Evolutionary conservation across 2,797 vertebrate species (phyloP), one percentile per base, ranked within the genome.

Genomic region (Bradypus variegatus): DNA sequence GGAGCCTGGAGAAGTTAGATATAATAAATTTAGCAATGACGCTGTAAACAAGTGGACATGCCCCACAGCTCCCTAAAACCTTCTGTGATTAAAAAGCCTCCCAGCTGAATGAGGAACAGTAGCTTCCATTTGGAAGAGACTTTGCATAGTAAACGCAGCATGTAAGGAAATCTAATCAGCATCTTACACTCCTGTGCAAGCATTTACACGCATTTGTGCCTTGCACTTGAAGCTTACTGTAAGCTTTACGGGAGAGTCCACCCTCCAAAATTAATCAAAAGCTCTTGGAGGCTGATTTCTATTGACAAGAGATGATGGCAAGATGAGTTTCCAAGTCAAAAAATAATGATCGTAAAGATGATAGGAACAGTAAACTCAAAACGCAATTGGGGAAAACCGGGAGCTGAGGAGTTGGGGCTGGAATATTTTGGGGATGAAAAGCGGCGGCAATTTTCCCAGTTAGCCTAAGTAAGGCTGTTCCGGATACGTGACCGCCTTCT

Each of bases 211-310:
- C 97, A 97, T 97, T 96, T 97, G 95, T 97, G 95, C 94, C 94
- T 96, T 95, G 94, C 96, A 96, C 86, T 97, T 97, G 97, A 97
- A 97, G 96, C 95, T 97, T 97, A 96, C 94, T 96, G 92, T 96
- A 96, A 97, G 96, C 96, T 95, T 95, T 97, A 95, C 96, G 96
- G 95, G 96, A 97, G 96, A 97, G 96, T 96, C 96, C 93, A 95
- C 96, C 94, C 95, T 96, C 96, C 96, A 97, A 97, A 97, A 97
- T 97, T 97, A 96, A 97, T 97, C 97, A 97, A 96, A 97, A 96
- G 95, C 96, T 97, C 96, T 95, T 95, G 89, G 91, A 97, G 94
- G 95, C 95, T 72, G 91, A 96, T 96, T 96, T 87, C 86, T 88
- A 96, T 91, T 97, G 96, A 9, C 62, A 60, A 86, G 84, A 89